A percentile compares a stretch with the other conserved stretches of the same genome.
Conservation (phyloP, 2,113 vertebrate species). For the Hemiscyllium ocellatum region DNA sequence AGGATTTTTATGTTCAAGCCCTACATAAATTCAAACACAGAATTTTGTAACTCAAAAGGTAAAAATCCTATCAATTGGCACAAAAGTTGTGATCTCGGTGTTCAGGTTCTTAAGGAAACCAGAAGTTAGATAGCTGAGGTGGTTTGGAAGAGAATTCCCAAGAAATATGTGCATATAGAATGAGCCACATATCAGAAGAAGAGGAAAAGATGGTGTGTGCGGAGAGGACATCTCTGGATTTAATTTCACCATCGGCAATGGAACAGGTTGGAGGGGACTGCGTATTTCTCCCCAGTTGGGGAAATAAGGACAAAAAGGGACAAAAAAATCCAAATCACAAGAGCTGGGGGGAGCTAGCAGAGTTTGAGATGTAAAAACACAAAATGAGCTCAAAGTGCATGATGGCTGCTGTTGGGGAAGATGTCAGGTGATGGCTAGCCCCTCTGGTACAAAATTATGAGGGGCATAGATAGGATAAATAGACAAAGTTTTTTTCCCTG, state of each 20-base stretch:
- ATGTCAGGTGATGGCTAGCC: background rate
- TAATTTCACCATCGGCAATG: background rate
- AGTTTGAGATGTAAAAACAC: background rate
- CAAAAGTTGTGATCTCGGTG: background rate
- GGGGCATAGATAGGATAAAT: too few species aligned
- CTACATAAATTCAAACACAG: too few species aligned
- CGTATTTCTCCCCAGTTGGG: background rate
- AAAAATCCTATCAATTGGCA: background rate
- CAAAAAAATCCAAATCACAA: background rate
- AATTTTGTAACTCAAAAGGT: too few species aligned
- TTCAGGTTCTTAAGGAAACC: background rate
- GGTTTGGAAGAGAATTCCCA: background rate
- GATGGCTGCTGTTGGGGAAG: background rate
- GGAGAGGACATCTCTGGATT: background rate
- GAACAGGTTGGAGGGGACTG: background rate
- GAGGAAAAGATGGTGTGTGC: too few species aligned
- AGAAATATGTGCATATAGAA: background rate
- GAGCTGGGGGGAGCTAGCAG: background rate
- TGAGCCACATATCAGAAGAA: background rate
- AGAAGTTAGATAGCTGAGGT: background rate
- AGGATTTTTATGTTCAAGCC: too few species aligned
- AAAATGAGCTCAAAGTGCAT: background rate
- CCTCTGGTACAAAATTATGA: too few species aligned
- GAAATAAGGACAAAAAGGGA: background rate
- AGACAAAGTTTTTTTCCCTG: too few species aligned